Base-by-base conservation (phyloP, 2,888 invertebrate genomes). In the Carterocephalus palaemon region DNA sequence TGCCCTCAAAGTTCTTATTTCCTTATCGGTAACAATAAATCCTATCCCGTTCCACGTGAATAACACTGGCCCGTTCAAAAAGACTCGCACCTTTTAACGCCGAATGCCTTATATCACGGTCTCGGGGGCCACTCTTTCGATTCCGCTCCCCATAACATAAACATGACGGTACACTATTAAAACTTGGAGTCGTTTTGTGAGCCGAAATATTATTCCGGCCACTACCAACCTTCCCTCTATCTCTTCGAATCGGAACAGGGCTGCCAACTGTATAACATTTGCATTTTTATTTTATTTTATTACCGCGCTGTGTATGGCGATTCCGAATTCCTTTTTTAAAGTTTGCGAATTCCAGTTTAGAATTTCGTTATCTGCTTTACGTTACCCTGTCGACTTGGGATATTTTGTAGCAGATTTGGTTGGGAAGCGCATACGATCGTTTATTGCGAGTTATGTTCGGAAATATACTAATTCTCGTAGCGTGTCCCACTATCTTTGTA, bases 131-230 rank as follows among this genome's bases (percentile, higher is more conserved):
- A 49, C 63, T 56, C 60, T 63, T 72, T 65, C 75, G 74, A 74
- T 74, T 70, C 70, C 64, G 50, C 51, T 56, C 60, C 57, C 80
- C 65, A 75, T 82, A 81, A 77, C 86, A 86, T 86, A 85, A 86
- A 86, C 82, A 86, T 79, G 67, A 70, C 67, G 70, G 62, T 74
- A 81, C 82, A 84, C 85, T 86, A 86, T 86, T 86, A 85, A 86
- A 86, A 86, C 72, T 86, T 86, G 75, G 83, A 81, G 80, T 82
- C 84, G 81, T 85, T 84, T 71, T 77, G 84, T 82, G 73, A 83
- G 83, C 84, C 85, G 79, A 86, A 85, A 85, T 86, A 86, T 84
- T 85, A 84, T 85, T 80, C 83, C 75, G 74, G 70, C 73, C 74
- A 42, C 26, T 43, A 43, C 43, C 43, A 17, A 83, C 84, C 85